phyloP scores from a whole-genome alignment of 2,797 vertebrate species.

The Myotis findleyi region DNA sequence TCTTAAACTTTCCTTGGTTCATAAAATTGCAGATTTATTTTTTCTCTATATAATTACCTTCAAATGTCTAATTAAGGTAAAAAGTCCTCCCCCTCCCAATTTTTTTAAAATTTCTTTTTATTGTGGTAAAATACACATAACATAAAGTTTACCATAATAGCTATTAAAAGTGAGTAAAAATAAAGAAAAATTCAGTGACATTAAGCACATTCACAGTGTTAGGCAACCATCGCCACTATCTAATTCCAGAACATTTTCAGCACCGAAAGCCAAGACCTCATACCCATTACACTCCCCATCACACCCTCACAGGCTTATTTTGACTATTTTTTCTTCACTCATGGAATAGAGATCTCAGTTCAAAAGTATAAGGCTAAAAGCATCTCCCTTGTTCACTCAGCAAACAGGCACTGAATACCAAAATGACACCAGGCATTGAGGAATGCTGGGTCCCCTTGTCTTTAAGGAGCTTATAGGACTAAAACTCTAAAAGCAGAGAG shows the following conservation, averaged over 20 bases:
- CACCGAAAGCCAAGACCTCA: not conserved
- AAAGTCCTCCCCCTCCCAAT: not conserved
- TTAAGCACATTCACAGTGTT: not conserved
- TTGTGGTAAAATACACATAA: not conserved
- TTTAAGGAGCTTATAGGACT: not conserved
- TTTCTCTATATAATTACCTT: slow-evolving; percentile 46
- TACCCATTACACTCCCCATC: not conserved
- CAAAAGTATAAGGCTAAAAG: not conserved
- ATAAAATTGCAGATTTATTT: slow-evolving; percentile 45
- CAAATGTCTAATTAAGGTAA: slow-evolving; percentile 50
- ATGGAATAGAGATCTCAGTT: not conserved
- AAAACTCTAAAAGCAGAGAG: not conserved
- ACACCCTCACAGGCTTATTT: not conserved
- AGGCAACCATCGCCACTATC: not conserved
- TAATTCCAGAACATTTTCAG: not conserved
- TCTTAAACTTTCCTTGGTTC: slow-evolving; percentile 42
- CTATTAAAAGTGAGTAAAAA: not conserved
- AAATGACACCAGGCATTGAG: not conserved
- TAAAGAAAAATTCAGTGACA: not conserved
- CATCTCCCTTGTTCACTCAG: not conserved
- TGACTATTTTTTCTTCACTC: not conserved
- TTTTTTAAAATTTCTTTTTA: not conserved
- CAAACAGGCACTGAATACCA: not conserved
- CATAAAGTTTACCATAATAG: not conserved
- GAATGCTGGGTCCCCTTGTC: not conserved